Evolutionary conservation across 1,140 invertebrate genomes (phyloP).

Genomic region (Drosophila bocki): DNA sequence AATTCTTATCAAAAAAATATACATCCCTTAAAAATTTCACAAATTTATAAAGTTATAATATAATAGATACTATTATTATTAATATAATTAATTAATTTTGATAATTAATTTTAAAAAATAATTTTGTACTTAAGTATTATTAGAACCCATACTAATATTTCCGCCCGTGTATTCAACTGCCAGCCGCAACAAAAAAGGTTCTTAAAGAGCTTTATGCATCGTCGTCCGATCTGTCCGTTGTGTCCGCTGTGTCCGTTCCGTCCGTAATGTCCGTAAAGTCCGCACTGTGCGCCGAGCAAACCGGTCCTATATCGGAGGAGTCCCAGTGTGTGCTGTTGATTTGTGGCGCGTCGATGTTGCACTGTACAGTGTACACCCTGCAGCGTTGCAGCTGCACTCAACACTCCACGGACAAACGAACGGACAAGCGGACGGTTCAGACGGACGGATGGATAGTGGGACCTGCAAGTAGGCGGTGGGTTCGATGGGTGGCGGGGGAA

Average conservation of each 20-base stretch:
- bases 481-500: not conserved
- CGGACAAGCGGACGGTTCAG: conserved; percentile 9
- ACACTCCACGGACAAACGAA: conserved; percentile 37
- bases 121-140: not conserved
- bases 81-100: not conserved
- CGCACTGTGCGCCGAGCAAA: conserved; percentile 34
- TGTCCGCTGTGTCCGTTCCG: conserved; percentile 24
- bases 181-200: conserved; percentile 76
- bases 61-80: not conserved
- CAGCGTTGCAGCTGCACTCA: conserved; percentile 78
- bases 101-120: not conserved
- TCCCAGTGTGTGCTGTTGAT: conserved; percentile 55
- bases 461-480: conserved; percentile 47
- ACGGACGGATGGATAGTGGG: conserved; percentile 16
- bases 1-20: not conserved
- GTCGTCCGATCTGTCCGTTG: conserved; percentile 27
- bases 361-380: conserved; percentile 74
- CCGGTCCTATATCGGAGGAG: conserved; percentile 54
- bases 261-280: conserved; percentile 24
- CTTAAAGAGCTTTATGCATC: conserved; percentile 79
- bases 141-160: not conserved
- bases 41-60: not conserved
- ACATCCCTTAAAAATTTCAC: no score
- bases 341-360: conserved; percentile 67
- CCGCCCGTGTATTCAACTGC: conserved; percentile 41